phyloP scores from a whole-genome alignment of 2,113 vertebrate species.

The Mus spicilegus region DNA sequence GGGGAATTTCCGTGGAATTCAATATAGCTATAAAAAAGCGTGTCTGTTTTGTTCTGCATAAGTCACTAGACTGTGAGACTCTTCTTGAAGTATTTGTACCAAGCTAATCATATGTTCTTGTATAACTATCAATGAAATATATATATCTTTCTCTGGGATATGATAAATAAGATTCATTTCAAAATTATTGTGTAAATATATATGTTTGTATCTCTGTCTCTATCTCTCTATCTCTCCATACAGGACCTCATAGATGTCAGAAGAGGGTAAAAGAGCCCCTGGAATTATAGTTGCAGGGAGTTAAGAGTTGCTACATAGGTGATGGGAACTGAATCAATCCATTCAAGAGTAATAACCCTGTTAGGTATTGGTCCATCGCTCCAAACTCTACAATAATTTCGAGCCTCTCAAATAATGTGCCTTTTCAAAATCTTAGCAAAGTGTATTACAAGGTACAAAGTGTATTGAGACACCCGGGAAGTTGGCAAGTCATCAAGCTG shows the following conservation, averaged over 20 bases:
- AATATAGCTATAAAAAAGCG: neutral
- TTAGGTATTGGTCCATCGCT: neutral
- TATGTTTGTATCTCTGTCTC: neutral
- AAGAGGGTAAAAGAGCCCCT: neutral
- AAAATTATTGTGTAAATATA: neutral
- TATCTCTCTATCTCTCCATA: neutral
- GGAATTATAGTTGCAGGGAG: neutral
- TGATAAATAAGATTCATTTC: neutral
- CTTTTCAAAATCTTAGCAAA: conserved; percentile 19
- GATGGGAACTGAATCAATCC: neutral
- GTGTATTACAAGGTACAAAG: neutral
- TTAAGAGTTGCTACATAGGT: neutral
- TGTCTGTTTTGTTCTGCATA: neutral
- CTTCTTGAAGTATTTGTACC: neutral
- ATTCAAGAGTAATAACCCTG: neutral
- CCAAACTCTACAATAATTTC: neutral
- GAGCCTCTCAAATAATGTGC: neutral
- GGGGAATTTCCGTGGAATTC: neutral
- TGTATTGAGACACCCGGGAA: neutral
- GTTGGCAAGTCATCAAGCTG: neutral
- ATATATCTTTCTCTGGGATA: neutral
- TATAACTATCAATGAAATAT: neutral
- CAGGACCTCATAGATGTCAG: neutral
- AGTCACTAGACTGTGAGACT: neutral
- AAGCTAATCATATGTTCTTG: neutral